Evolutionary conservation across 2,797 vertebrate species (phyloP).

Genomic region (Perodicticus potto): DNA sequence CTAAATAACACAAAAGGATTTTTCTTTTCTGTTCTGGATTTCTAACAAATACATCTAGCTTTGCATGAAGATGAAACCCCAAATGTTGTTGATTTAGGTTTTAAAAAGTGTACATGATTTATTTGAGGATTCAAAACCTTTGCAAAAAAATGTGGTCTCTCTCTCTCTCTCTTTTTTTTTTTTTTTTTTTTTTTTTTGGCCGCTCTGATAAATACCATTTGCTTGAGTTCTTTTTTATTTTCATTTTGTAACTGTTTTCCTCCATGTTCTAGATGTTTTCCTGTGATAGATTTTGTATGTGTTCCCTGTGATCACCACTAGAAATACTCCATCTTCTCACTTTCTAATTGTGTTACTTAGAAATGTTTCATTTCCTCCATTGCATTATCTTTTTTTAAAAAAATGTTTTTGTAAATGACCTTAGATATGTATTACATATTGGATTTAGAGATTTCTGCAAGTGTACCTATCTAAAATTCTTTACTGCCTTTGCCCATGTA

Average conservation of each 20-base stretch:
- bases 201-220: slow-evolving; percentile 37
- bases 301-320: neutral
- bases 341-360: slow-evolving; percentile 68
- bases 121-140: slow-evolving; percentile 19
- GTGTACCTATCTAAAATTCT: slow-evolving; percentile 55
- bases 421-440: slow-evolving; percentile 36
- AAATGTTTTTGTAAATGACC: slow-evolving; percentile 37
- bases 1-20: slow-evolving; percentile 23
- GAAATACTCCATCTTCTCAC: slow-evolving; percentile 48
- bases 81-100: neutral
- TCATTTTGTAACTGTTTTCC: slow-evolving; percentile 64
- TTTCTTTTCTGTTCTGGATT: slow-evolving; percentile 69
- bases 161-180: neutral
- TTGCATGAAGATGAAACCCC: neutral
- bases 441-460: neutral
- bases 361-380: slow-evolving; percentile 47
- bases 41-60: slow-evolving; percentile 25
- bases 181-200: neutral
- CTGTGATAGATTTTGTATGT: neutral
- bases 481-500: slow-evolving; percentile 6
- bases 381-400: slow-evolving; percentile 16
- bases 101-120: neutral
- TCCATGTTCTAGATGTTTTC: slow-evolving; percentile 41
- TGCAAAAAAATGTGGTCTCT: neutral
- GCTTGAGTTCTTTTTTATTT: slow-evolving; percentile 37